phyloP scores from a whole-genome alignment of 2,113 vertebrate genomes.

The Protomyctophum bolini region DNA sequence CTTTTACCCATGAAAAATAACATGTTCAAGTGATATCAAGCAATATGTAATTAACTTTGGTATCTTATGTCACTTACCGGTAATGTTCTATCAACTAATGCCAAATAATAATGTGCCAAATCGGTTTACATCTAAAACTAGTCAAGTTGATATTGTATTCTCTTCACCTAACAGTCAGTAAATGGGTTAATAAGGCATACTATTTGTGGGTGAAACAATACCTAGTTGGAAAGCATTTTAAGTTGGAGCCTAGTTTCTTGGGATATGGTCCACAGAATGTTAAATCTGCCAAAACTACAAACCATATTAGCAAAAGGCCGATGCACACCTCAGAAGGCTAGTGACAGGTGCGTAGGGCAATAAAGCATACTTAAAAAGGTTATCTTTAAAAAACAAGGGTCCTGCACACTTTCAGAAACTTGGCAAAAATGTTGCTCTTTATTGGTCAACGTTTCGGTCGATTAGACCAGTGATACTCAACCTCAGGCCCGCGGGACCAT shows the following conservation, averaged over 20 bases:
- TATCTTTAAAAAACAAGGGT: too few relatives aligned
- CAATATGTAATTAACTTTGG: slow-evolving; percentile 19
- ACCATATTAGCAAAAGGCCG: too few relatives aligned
- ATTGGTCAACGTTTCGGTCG: too few relatives aligned
- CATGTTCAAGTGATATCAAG: background rate
- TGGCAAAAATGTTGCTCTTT: too few relatives aligned
- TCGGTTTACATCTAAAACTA: background rate
- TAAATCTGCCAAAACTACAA: background rate
- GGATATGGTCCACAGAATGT: background rate
- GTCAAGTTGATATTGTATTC: background rate
- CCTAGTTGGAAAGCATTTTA: background rate
- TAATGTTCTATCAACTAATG: background rate
- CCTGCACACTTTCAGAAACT: too few relatives aligned
- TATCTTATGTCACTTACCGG: slow-evolving; percentile 2
- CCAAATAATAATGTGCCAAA: background rate
- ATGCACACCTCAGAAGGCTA: too few relatives aligned
- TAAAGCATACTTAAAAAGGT: too few relatives aligned
- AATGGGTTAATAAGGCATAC: slow-evolving; percentile 43
- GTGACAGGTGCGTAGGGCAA: too few relatives aligned
- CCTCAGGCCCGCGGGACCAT: too few relatives aligned
- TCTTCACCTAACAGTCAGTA: slow-evolving; percentile 24
- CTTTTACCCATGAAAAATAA: background rate
- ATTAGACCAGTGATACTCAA: too few relatives aligned
- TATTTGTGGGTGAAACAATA: slow-evolving; percentile 9
- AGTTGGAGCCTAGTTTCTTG: background rate